These are phyloP conservation scores for Acleris laterana DNA, from an alignment of 2,888 invertebrate genomes.

Conservation along the genomic window DNA sequence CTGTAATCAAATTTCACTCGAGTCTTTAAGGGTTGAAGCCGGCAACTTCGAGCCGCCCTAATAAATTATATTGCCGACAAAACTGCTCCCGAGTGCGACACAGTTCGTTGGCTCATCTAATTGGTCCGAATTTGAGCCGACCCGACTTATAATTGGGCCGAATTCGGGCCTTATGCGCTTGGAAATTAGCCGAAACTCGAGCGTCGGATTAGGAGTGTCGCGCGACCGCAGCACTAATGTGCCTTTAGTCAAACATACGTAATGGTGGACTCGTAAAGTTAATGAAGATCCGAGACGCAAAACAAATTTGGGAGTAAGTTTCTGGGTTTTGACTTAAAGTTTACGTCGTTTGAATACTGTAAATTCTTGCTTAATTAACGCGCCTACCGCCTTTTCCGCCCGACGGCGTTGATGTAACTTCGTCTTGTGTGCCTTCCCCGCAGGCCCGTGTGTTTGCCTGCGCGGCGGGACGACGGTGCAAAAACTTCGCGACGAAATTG, in stretches of 20 bases:
- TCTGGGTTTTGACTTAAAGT: conserved; percentile 67
- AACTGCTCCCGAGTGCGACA: conserved; percentile 82
- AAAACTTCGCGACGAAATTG: conserved; percentile 52
- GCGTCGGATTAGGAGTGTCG: conserved; percentile 65
- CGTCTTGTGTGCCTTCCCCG: conserved; percentile 51
- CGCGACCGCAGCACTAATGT: conserved; percentile 68
- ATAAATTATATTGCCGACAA: conserved; percentile 84
- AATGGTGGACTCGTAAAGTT: conserved; percentile 71
- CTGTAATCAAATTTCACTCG: conserved; percentile 82
- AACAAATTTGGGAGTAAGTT: conserved; percentile 75
- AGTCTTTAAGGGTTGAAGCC: conserved; percentile 82
- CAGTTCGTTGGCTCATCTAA: conserved; percentile 83
- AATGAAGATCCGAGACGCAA: conserved; percentile 73
- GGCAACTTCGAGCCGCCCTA: conserved; percentile 81
- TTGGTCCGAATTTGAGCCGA: conserved; percentile 81
- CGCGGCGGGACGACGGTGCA: conserved; percentile 41
- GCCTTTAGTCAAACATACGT: conserved; percentile 72
- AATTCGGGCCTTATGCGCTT: conserved; percentile 71
- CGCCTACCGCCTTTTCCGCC: conserved; percentile 50
- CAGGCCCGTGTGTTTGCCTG: conserved; percentile 33
- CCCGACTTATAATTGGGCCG: conserved; percentile 79
- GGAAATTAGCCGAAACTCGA: conserved; percentile 77
- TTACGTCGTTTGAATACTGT: conserved; percentile 71
- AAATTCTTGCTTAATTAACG: conserved; percentile 78
- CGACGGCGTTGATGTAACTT: conserved; percentile 49